Percentiles rank a stretch among this genome's conserved stretches.
Evolutionary conservation across 2,797 vertebrate genomes (phyloP).

Genomic region (Crenichthys baileyi): DNA sequence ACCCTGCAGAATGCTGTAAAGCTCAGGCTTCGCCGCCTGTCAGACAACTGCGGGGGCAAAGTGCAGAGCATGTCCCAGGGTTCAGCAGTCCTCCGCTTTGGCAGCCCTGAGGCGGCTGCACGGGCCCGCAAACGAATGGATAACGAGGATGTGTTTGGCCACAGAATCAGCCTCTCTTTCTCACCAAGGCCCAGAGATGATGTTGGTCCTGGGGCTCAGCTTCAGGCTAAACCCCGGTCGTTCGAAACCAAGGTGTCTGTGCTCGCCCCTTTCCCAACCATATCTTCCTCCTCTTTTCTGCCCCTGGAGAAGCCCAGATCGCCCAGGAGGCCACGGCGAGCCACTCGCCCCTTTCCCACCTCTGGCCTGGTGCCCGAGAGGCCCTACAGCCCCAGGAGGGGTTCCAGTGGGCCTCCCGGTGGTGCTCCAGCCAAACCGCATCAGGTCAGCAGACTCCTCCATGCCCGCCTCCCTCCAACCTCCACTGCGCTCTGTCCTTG

Average conservation of each 20-base stretch:
- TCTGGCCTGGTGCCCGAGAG: constrained; percentile 81
- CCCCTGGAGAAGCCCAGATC: constrained; percentile 89
- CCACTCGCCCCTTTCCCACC: constrained; percentile 84
- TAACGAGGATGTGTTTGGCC: constrained; percentile 97
- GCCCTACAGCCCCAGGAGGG: constrained; percentile 87
- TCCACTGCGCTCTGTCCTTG: constrained; percentile 56
- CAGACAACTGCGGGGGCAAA: constrained; percentile 98
- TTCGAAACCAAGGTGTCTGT: constrained; percentile 52
- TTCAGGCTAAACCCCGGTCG: constrained; percentile 52
- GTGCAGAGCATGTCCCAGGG: constrained; percentile 91
- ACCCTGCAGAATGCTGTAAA: constrained; percentile 83
- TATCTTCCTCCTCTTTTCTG: constrained; percentile 73
- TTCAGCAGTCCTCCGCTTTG: constrained; percentile 92
- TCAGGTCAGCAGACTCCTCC: constrained; percentile 91
- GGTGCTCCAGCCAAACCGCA: constrained; percentile 81
- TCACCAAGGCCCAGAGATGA: constrained; percentile 83
- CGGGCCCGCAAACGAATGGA: constrained; percentile 97
- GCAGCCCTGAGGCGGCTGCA: constrained; percentile 90
- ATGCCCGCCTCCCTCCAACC: constrained; percentile 77
- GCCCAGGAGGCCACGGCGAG: constrained; percentile 86
- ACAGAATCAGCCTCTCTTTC: constrained; percentile 90
- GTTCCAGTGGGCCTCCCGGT: constrained; percentile 79
- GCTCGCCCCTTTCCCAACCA: constrained; percentile 48
- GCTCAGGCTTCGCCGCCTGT: constrained; percentile 93
- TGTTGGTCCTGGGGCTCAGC: constrained; percentile 71